Evolutionary conservation across 2,113 vertebrate genomes (phyloP), one percentile per base, ranked within the genome.

Genomic region (Orthonyx spaldingii): DNA sequence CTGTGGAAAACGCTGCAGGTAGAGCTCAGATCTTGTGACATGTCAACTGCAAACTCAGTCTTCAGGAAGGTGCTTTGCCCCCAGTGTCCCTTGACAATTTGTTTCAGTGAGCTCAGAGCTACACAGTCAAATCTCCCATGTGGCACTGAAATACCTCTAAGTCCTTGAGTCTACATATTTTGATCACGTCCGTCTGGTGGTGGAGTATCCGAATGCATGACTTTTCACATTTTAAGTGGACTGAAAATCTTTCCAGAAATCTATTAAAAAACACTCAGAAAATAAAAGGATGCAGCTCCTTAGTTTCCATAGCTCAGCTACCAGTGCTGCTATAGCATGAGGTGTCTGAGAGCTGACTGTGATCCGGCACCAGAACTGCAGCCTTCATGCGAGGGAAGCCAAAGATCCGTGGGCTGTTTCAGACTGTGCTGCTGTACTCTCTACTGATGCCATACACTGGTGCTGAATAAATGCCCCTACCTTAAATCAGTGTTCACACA

Each of bases 331-430:
- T 71, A 4, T 4, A 68, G 63, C 32, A 26, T 12, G 26, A 61
- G 46, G 55, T 19, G 21, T 30, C 42, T 12, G 47, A 57, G 81
- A 37, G 69, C 50, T 52, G 35, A 8, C 46, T 41, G 37, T 37
- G 61, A 69, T 26, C 41, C n/a, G 56, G 3, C 6, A 15, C 3
- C 7, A 70, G 50, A 46, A 17, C 21, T 49, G 7, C 0, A 2
- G 30, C 39, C n/a, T 41, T 39, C 68, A 47, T 1, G 0, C 15
- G 5, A 32, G 20, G 27, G 49, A 59, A 79, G 15, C 47, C 75
- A 52, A 42, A 55, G 33, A 13, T 32, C 21, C 2, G 2, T 0
- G 46, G 42, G 47, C 30, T 35, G 15, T 13, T 79, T 46, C 55
- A 65, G 26, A 37, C 37, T 19, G 15, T 9, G 32, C 50, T 57